Conservation (phyloP, 2,113 vertebrate species). For the Hymenochirus boettgeri region DNA sequence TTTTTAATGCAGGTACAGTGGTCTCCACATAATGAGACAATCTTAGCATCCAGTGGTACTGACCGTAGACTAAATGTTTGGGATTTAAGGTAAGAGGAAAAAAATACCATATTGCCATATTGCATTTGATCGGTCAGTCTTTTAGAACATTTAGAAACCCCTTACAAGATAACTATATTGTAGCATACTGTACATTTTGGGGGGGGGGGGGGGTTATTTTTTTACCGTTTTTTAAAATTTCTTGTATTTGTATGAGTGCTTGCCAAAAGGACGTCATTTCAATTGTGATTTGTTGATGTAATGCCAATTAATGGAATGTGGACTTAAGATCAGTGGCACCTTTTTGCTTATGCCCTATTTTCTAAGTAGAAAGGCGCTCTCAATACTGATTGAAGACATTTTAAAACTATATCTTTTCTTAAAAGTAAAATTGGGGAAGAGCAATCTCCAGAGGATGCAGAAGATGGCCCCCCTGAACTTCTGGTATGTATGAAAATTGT, state of each 20-base stretch:
- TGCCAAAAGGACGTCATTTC: too few relatives aligned
- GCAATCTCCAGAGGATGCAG: conserved; percentile 93
- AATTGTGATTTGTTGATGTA: too few relatives aligned
- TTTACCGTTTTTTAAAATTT: too few relatives aligned
- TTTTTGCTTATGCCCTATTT: too few relatives aligned
- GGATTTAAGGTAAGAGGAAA: conserved; percentile 81
- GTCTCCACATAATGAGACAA: conserved; percentile 98
- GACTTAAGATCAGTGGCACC: too few relatives aligned
- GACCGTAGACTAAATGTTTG: conserved; percentile 94
- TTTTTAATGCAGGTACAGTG: conserved; percentile 80
- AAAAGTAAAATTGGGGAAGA: conserved; percentile 95
- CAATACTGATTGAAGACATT: too few relatives aligned
- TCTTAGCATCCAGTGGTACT: conserved; percentile 94
- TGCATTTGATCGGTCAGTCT: background rate
- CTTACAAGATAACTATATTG: background rate
- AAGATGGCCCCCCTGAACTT: conserved; percentile 95
- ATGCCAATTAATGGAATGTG: too few relatives aligned
- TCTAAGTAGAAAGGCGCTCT: too few relatives aligned
- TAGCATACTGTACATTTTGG: too few relatives aligned
- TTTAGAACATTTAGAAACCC: background rate
- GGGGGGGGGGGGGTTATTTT: too few relatives aligned
- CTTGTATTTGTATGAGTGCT: too few relatives aligned
- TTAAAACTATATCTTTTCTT: conserved; percentile 27
- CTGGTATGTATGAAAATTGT: conserved; percentile 66
- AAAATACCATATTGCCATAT: background rate